Evolutionary conservation across 37 sponge, comb jelly and placozoan genomes (phyloP), one percentile per base, ranked within the genome.

Genomic region (Hexactinellida sp.): DNA sequence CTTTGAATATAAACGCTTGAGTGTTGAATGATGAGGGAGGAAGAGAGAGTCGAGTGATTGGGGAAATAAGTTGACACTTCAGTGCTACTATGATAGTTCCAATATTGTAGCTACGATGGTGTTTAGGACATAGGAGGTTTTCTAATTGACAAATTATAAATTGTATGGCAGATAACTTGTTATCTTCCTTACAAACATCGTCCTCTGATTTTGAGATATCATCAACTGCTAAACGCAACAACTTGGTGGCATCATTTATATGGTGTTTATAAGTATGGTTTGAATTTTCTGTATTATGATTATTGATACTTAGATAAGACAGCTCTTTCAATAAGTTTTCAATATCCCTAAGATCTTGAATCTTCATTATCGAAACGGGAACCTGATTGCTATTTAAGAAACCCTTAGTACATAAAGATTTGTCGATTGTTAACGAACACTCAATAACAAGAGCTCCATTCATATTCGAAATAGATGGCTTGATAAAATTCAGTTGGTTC

Each of bases 221-320:
- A 63, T 63, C 76, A 63, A 63, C 76, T 63, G 76, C 34, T 63
- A 25, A 23, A 63, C 76, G 76, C 76, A 63, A 63, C 34, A 32
- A 23, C 13, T 63, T 28, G 76, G 76, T 63, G 32, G 34, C 76
- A 32, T 63, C 32, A 63, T 32, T 28, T 63, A 63, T 63, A 23
- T 63, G 76, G 32, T 63, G 76, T 23, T 63, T 63, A 63, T 32
- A 63, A 63, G 76, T 63, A 63, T 23, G 76, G 76, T 23, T 63
- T 25, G 76, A 63, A 23, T 32, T 32, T 7, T 63, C 76, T 16
- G 9, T 9, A 19, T 16, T 47, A 63, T 28, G 34, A 28, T 63
- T 63, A 32, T 63, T 28, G 76, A 63, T 63, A 63, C 76, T 28
- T 23, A 25, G 25, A n/a, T 3, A 63, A 32, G 76, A 63, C 34